These are phyloP conservation scores for Saccostrea echinata DNA, from an alignment of 1,140 invertebrate genomes.

Conservation along the genomic window DNA sequence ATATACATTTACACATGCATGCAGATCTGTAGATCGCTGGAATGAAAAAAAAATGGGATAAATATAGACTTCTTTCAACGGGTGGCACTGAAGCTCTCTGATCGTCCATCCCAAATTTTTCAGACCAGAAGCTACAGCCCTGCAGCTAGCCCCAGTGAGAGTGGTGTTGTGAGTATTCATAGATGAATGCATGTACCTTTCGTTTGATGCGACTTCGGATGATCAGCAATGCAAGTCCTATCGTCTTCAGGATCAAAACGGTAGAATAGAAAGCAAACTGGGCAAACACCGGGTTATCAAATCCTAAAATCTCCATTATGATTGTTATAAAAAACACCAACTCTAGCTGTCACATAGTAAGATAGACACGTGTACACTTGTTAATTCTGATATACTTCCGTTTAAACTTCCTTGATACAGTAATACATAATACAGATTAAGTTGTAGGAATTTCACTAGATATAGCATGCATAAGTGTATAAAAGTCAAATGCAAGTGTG, in stretches of 20 bases:
- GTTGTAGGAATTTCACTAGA: not conserved
- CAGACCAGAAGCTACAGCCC: too few species aligned
- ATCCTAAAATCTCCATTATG: not conserved
- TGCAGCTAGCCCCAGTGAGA: too few species aligned
- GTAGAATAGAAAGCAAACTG: conserved; percentile 7
- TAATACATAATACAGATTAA: not conserved
- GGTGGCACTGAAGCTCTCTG: too few species aligned
- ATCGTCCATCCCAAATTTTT: too few species aligned
- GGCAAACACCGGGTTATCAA: not conserved
- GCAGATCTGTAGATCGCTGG: too few species aligned
- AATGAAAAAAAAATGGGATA: too few species aligned
- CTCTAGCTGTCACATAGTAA: not conserved
- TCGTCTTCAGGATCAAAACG: not conserved
- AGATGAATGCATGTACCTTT: not conserved
- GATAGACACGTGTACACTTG: not conserved
- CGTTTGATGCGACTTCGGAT: conserved; percentile 1
- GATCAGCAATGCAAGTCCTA: not conserved
- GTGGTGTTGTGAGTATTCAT: too few species aligned
- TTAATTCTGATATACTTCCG: conserved; percentile 11
- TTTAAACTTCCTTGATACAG: not conserved
- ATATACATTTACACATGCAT: too few species aligned
- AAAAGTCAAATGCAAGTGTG: too few species aligned
- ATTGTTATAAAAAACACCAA: not conserved
- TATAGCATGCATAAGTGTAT: not conserved
- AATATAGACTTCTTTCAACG: too few species aligned